Base-by-base conservation (phyloP, 2,888 invertebrate genomes). In the Macroteleia sp. region DNA sequence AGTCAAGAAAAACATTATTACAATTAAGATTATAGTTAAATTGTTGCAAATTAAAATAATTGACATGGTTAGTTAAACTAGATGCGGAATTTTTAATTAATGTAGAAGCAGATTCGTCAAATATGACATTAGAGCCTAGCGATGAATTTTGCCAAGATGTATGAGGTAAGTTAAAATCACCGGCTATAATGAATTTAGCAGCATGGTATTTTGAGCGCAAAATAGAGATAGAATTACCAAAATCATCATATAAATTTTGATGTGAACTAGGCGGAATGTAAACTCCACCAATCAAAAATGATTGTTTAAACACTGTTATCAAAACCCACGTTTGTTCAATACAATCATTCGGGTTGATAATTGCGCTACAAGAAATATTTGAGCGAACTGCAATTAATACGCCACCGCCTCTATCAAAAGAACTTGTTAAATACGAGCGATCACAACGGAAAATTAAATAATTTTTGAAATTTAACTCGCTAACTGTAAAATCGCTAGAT, bases 11-110 rank as follows among this genome's bases (percentile, higher is more conserved):
- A 25, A 6, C 6, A n/a, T 56, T 28, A 28, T 56, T 22, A 19
- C 22, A 39, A 16, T 56, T 56, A 1, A 10, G n/a, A 3, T 20
- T 25, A 41, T 12, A 19, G 12, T 56, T 56, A 16, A 17, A 28
- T 39, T 56, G 56, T 5, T 56, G 17, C 41, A 52, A 34, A 34
- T 56, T 56, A n/a, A 39, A n/a, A 17, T 56, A 56, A 41, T 56
- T 41, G 4, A 56, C 34, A 41, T 36, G n/a, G 14, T 46, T 25
- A 5, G 1, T 14, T 14, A 36, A 14, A 14, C 5, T 14, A 3
- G 14, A 36, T 10, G 36, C 14, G 3, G 36, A 12, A 36, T 12
- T 36, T 14, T 14, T 14, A 3, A 14, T 36, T 3, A 12, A 2
- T 3, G 3, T 10, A 8, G 28, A 30, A 4, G 10, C 9, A 22